These are phyloP conservation scores for Hystrix brachyura DNA, from an alignment of 2,113 vertebrate species.

Conservation along the genomic window DNA sequence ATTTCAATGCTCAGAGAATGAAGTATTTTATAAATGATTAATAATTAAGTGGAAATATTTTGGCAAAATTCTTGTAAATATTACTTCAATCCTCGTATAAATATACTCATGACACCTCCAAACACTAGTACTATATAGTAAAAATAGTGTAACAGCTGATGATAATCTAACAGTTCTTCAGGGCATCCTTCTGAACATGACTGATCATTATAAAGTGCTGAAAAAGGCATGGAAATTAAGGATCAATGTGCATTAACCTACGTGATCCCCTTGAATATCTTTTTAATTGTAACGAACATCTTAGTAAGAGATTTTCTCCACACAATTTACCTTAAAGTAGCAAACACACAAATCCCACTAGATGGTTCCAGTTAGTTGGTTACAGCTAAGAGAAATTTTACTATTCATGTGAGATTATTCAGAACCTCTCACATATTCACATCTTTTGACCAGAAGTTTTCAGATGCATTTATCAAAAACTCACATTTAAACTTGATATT, in stretches of 20 bases:
- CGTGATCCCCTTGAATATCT: not conserved
- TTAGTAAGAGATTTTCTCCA: not conserved
- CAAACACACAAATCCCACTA: not conserved
- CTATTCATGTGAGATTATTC: not conserved
- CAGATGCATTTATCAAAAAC: constrained; percentile 36
- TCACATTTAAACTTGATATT: constrained; percentile 9
- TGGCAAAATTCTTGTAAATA: constrained; percentile 26
- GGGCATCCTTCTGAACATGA: not conserved
- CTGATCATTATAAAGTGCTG: not conserved
- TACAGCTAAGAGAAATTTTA: constrained; percentile 31
- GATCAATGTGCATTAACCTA: not conserved
- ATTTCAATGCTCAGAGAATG: constrained; percentile 52
- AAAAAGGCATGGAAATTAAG: not conserved
- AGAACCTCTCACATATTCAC: not conserved
- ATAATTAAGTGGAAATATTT: constrained; percentile 36
- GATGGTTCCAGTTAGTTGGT: not conserved
- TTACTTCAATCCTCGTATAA: constrained; percentile 14
- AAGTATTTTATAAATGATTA: constrained; percentile 27
- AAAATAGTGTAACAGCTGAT: constrained; percentile 22
- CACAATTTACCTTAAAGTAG: constrained; percentile 19
- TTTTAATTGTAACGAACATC: not conserved
- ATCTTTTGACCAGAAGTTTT: not conserved
- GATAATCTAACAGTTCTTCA: not conserved
- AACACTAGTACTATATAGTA: not conserved
- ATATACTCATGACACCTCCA: not conserved